phyloP scores from a whole-genome alignment of 1,140 invertebrate genomes.

The Drosophila erecta region DNA sequence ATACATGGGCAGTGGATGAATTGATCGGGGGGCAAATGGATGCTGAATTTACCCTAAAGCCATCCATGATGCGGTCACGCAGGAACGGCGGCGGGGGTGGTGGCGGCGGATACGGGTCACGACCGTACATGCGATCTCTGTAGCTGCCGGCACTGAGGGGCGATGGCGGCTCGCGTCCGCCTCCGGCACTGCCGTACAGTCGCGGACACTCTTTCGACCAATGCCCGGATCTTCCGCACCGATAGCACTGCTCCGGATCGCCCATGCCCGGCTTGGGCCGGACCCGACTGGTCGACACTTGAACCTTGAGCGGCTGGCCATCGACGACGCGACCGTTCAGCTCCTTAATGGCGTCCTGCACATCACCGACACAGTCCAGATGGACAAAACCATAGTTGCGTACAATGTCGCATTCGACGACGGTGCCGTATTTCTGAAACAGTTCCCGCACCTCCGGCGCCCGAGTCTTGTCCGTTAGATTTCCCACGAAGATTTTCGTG shows the following conservation, averaged over 20 bases:
- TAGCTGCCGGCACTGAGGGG: conserved; percentile 85
- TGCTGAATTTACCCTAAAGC: conserved; percentile 89
- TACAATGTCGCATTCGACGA: conserved; percentile 96
- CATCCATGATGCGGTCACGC: conserved; percentile 93
- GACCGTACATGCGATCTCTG: conserved; percentile 92
- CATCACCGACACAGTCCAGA: conserved; percentile 92
- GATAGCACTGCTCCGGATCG: conserved; percentile 96
- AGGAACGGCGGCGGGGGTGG: conserved; percentile 94
- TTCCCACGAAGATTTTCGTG: conserved; percentile 95
- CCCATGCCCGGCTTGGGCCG: conserved; percentile 97
- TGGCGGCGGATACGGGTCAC: conserved; percentile 93
- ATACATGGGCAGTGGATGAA: neutral
- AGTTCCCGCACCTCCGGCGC: conserved; percentile 93
- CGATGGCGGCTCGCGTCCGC: conserved; percentile 75
- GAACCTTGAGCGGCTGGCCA: conserved; percentile 94
- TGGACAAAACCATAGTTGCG: conserved; percentile 97
- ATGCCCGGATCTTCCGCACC: conserved; percentile 96
- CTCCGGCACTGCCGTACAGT: conserved; percentile 89
- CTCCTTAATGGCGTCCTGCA: conserved; percentile 94
- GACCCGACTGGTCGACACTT: conserved; percentile 95
- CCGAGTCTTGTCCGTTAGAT: conserved; percentile 94
- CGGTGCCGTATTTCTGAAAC: conserved; percentile 94
- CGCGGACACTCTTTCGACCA: conserved; percentile 97
- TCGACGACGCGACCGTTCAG: conserved; percentile 93
- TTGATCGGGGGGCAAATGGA: conserved; percentile 30